phyloP scores from a whole-genome alignment of 64 coral and sea anemone genomes.

The Acropora tenuis region DNA sequence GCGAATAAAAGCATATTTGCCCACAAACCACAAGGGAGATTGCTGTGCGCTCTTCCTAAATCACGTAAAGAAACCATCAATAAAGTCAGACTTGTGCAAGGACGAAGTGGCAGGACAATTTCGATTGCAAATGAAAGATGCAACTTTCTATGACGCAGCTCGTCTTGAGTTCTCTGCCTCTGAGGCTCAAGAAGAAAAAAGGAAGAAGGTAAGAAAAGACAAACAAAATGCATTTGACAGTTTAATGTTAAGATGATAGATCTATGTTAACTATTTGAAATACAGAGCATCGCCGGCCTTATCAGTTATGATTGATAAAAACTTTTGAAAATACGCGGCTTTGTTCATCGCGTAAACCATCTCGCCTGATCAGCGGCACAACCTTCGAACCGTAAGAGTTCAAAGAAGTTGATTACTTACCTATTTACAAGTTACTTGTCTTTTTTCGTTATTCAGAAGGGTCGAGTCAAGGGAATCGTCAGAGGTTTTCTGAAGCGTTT shows the following conservation, averaged over 20 bases:
- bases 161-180: not conserved
- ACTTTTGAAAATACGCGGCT: too few relatives aligned
- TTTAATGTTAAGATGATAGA: too few relatives aligned
- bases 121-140: not conserved
- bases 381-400: too few relatives aligned
- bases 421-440: too few relatives aligned
- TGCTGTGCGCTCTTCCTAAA: not conserved
- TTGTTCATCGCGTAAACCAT: too few relatives aligned
- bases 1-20: not conserved
- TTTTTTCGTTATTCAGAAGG: not conserved
- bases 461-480: not conserved
- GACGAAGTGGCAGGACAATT: not conserved
- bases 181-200: not conserved
- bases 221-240: too few relatives aligned
- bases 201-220: not conserved
- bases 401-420: too few relatives aligned
- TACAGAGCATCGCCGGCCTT: too few relatives aligned
- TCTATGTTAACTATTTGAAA: too few relatives aligned
- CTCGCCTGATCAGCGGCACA: too few relatives aligned
- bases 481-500: not conserved
- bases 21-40: not conserved
- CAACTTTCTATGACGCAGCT: not conserved
- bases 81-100: not conserved
- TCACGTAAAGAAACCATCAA: not conserved
- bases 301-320: too few relatives aligned